These are phyloP conservation scores for Ophion ventricosus DNA, from an alignment of 2,888 invertebrate genomes.

Conservation along the genomic window DNA sequence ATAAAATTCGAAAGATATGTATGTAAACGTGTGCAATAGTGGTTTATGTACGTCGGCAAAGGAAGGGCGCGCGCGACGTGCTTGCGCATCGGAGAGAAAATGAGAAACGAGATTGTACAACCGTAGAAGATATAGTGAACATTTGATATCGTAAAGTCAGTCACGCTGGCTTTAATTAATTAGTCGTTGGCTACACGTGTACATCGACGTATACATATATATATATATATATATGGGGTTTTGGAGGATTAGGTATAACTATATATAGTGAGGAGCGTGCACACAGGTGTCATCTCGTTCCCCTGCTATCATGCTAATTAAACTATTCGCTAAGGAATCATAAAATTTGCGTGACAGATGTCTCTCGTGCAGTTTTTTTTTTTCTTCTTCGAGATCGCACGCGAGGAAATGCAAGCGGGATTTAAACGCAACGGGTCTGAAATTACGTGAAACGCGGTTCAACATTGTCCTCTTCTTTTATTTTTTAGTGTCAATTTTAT, in stretches of 20 bases:
- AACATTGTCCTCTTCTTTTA: no score
- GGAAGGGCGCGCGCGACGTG: constrained; percentile 36
- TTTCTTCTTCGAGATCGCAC: not conserved
- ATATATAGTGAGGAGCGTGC: not conserved
- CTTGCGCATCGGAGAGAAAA: constrained; percentile 43
- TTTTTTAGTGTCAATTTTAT: no score
- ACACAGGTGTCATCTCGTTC: constrained; percentile 28
- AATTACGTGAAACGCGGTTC: no score
- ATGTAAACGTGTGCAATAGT: constrained; percentile 25
- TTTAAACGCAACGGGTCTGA: not conserved
- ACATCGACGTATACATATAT: no score
- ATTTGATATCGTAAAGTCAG: constrained; percentile 64
- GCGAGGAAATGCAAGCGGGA: not conserved
- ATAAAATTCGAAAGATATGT: no score
- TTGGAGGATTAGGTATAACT: no score
- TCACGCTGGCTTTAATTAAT: constrained; percentile 62
- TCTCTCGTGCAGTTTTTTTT: not conserved
- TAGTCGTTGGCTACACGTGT: constrained; percentile 43
- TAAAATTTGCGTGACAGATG: constrained; percentile 47
- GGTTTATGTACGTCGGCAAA: constrained; percentile 12
- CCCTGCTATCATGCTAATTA: constrained; percentile 48
- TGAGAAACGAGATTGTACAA: constrained; percentile 48
- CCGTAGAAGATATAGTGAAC: constrained; percentile 59
- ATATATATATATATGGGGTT: no score
- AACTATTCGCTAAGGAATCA: constrained; percentile 41